Base-by-base conservation (phyloP, 2,797 vertebrate genomes). In the Valencia hispanica region DNA sequence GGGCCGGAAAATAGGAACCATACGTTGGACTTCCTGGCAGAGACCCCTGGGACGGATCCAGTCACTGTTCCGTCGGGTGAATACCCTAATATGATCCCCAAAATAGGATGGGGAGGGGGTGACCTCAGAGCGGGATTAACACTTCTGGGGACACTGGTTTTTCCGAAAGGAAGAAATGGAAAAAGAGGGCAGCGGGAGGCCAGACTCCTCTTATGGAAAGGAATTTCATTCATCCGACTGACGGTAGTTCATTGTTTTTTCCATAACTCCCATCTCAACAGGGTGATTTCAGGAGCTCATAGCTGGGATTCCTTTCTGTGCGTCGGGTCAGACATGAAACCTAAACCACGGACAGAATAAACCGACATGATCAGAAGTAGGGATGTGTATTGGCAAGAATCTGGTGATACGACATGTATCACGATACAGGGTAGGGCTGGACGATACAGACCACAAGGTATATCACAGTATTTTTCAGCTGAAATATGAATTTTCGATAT, bases 251-350 rank as follows among this genome's bases (percentile, higher is more conserved):
- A 93, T n/a, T 88, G 79, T 94, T 93, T 84, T 94, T 92, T 87
- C 92, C 86, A 90, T 94, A 83, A 93, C 47, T 53, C 50, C 71
- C 51, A 84, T 78, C 72, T 34, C 87, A 91, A 86, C 88, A 78
- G 78, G 83, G 88, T 91, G 91, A 93, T 88, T 93, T 90, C 92
- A 91, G 86, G 88, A 90, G 87, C 76, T 91, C 91, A 90, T 90
- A 86, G 82, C 75, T 88, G 88, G 86, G 87, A 91, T 94, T 92
- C 89, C 91, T 86, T 82, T 84, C 68, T 32, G 48, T 80, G 89
- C 86, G 68, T 18, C 73, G 79, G 88, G 87, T 87, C 89, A 82
- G 78, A 47, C 74, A 82, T 72, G 79, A 81, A 89, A 84, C 84
- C 25, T 22, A 22, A 20, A 36, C 81, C 84, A 82, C 87, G 55